These are phyloP conservation scores for Halisarca cf. caerulea DNA, from an alignment of 37 sponge, comb jelly and placozoan genomes.

Conservation along the genomic window DNA sequence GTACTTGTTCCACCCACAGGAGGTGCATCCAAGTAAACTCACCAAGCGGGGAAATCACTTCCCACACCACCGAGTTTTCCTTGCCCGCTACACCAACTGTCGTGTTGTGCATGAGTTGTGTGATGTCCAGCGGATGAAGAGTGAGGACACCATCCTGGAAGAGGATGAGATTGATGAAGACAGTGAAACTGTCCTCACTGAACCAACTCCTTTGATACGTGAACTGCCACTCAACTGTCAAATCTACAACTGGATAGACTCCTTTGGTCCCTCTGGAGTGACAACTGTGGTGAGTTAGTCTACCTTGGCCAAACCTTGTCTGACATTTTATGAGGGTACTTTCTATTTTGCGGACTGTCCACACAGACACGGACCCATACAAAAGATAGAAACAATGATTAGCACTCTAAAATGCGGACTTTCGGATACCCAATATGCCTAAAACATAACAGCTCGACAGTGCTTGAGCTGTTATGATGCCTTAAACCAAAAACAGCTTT, in stretches of 20 bases:
- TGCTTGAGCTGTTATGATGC: too few relatives aligned
- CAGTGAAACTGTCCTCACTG: neutral
- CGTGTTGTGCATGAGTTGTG: neutral
- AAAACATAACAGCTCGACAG: too few relatives aligned
- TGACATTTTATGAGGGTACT: too few relatives aligned
- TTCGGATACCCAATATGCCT: too few relatives aligned
- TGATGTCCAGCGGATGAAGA: neutral
- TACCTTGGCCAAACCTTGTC: too few relatives aligned
- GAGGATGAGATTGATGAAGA: constrained; percentile 28
- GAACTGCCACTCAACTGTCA: constrained; percentile 62
- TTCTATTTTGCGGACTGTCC: too few relatives aligned
- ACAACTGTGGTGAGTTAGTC: constrained; percentile 28
- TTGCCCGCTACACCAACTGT: neutral
- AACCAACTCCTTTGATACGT: constrained; percentile 30
- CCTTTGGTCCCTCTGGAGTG: constrained; percentile 55
- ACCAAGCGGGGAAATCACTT: neutral
- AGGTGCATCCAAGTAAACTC: neutral
- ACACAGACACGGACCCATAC: too few relatives aligned
- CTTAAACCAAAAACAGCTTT: too few relatives aligned
- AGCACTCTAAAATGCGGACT: too few relatives aligned
- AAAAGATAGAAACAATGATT: too few relatives aligned
- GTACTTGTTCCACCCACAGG: too few relatives aligned
- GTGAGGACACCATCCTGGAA: constrained; percentile 18
- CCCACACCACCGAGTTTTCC: neutral
- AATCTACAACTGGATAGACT: constrained; percentile 47